Conservation (phyloP, 2,113 vertebrate species). For the Pogonocichla stellata region DNA sequence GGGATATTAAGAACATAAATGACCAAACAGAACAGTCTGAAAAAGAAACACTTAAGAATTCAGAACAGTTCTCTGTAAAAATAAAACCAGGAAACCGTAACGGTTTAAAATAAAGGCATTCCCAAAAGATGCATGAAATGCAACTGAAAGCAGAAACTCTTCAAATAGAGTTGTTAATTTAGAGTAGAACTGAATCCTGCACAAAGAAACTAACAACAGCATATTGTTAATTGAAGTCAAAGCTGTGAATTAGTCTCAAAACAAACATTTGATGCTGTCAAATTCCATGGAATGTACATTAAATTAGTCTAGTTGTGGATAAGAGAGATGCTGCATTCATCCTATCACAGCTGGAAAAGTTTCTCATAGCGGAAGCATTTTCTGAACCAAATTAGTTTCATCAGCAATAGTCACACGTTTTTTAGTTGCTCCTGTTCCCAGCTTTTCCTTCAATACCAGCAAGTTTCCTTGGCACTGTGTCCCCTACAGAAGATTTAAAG, state of each 20-base stretch:
- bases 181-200: not conserved
- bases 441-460: not conserved
- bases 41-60: slow-evolving; percentile 11
- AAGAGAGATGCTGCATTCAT: not conserved
- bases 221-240: not conserved
- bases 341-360: not conserved
- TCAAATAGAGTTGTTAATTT: not conserved
- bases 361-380: not conserved
- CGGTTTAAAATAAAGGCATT: slow-evolving; percentile 8
- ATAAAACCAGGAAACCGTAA: slow-evolving; percentile 23
- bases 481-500: not conserved
- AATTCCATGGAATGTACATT: not conserved
- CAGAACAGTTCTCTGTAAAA: slow-evolving; percentile 6
- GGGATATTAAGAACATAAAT: slow-evolving; percentile 48
- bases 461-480: not conserved
- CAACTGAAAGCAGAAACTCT: not conserved
- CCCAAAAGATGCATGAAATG: not conserved
- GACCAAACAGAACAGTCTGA: slow-evolving; percentile 24
- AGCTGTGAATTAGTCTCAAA: not conserved
- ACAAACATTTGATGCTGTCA: not conserved
- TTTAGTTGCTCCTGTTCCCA: not conserved
- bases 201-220: not conserved
- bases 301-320: not conserved
- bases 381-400: not conserved
- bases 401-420: not conserved